A percentile compares a stretch with the other conserved stretches of the same genome.
Evolutionary conservation across 2,113 vertebrate genomes (phyloP).

Genomic region (Meles meles): DNA sequence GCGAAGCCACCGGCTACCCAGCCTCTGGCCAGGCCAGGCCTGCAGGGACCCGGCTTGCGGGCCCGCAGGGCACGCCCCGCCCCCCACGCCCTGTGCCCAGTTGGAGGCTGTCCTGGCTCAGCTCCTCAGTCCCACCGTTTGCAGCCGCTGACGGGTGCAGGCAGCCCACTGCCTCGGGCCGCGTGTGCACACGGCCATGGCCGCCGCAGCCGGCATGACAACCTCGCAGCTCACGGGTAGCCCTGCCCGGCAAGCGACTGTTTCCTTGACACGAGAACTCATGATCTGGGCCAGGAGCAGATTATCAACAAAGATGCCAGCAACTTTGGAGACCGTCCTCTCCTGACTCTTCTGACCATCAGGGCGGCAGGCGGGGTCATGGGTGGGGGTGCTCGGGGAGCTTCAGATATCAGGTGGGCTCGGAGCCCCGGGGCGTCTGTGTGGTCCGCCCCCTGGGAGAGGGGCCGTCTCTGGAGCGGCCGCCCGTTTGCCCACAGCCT

Average conservation of each 20-base stretch:
- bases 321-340: neutral
- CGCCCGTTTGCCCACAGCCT: accelerated
- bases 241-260: constrained; percentile 52
- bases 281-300: constrained; percentile 55
- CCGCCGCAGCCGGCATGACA: constrained; percentile 21
- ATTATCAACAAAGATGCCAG: constrained; percentile 58
- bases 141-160: constrained; percentile 62
- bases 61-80: accelerated
- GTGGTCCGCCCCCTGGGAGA: neutral
- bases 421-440: too few species aligned
- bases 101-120: neutral
- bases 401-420: neutral
- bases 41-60: accelerated
- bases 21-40: neutral
- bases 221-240: neutral
- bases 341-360: neutral
- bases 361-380: neutral
- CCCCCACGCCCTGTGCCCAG: neutral
- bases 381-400: neutral
- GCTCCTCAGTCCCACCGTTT: constrained; percentile 66
- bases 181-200: neutral
- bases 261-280: constrained; percentile 73
- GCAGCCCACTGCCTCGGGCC: constrained; percentile 69
- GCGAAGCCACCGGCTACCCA: accelerated
- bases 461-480: neutral